A percentile compares a stretch with the other conserved stretches of the same genome.
These are phyloP conservation scores for Drosophila siamana DNA, from an alignment of 2,888 invertebrate species.

Conservation along the genomic window DNA sequence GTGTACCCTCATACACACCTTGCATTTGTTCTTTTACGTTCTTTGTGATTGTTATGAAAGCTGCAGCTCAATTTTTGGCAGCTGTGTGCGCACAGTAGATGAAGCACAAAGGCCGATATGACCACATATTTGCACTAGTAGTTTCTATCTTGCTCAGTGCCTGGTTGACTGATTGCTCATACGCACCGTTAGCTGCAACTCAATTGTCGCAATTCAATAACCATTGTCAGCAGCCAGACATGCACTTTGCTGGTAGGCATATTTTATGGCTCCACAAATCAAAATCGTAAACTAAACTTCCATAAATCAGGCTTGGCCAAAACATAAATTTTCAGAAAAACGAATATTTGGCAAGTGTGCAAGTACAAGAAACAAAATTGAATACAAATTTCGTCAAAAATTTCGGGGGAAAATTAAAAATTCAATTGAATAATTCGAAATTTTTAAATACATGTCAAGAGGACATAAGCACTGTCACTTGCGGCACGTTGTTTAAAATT, in stretches of 20 bases:
- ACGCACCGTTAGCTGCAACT: slow-evolving; percentile 68
- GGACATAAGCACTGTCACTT: neutral
- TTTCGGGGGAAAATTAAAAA: slow-evolving; percentile 40
- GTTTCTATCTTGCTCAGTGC: slow-evolving; percentile 44
- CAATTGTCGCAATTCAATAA: slow-evolving; percentile 62
- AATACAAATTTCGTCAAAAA: slow-evolving; percentile 36
- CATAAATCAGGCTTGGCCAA: slow-evolving; percentile 55
- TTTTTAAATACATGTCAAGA: slow-evolving; percentile 10
- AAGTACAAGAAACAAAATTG: neutral
- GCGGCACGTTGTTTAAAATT: neutral
- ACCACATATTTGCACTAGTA: slow-evolving; percentile 9
- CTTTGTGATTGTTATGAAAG: slow-evolving; percentile 1
- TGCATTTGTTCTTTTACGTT: neutral
- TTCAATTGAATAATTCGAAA: slow-evolving; percentile 48
- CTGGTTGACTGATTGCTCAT: slow-evolving; percentile 71
- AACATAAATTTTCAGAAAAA: slow-evolving; percentile 47
- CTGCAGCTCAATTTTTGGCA: slow-evolving; percentile 9
- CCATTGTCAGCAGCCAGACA: slow-evolving; percentile 22
- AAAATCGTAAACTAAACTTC: slow-evolving; percentile 44
- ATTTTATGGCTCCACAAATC: slow-evolving; percentile 61
- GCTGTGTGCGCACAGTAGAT: slow-evolving; percentile 30
- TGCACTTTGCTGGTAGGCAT: slow-evolving; percentile 14
- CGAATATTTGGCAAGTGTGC: slow-evolving; percentile 1
- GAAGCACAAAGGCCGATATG: slow-evolving; percentile 64
- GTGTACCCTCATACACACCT: neutral